Evolutionary conservation across 2,113 vertebrate species (phyloP).

Genomic region (Albula goreensis): DNA sequence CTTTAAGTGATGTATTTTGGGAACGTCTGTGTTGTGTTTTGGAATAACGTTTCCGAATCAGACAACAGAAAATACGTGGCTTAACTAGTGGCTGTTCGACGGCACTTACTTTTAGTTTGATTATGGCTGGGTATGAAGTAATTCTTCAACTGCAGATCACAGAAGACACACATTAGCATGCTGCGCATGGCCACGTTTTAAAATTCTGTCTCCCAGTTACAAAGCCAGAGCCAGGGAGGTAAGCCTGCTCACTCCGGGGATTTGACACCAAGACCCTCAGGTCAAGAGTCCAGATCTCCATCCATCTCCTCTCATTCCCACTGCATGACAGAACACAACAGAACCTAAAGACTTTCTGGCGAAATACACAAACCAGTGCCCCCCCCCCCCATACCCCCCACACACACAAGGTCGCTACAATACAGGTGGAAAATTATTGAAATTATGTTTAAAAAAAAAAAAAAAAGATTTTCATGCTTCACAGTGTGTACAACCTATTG

Average conservation of each 20-base stretch:
- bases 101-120: too few species aligned
- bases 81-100: too few species aligned
- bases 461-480: conserved; percentile 5
- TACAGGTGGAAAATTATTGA: not conserved
- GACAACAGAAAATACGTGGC: too few species aligned
- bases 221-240: not conserved
- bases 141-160: not conserved
- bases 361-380: not conserved
- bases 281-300: not conserved
- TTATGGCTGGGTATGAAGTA: not conserved
- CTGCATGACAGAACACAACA: not conserved
- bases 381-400: too few species aligned
- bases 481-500: conserved; percentile 22
- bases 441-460: not conserved
- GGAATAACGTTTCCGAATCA: too few species aligned
- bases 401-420: not conserved
- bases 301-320: not conserved
- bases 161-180: not conserved
- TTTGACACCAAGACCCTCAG: not conserved
- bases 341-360: not conserved
- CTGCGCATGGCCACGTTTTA: not conserved
- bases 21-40: too few species aligned
- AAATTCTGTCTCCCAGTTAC: not conserved
- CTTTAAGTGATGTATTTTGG: too few species aligned
- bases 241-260: not conserved